Base-by-base conservation (phyloP, 1,140 invertebrate genomes). In the Zaprionus tsacasi region DNA sequence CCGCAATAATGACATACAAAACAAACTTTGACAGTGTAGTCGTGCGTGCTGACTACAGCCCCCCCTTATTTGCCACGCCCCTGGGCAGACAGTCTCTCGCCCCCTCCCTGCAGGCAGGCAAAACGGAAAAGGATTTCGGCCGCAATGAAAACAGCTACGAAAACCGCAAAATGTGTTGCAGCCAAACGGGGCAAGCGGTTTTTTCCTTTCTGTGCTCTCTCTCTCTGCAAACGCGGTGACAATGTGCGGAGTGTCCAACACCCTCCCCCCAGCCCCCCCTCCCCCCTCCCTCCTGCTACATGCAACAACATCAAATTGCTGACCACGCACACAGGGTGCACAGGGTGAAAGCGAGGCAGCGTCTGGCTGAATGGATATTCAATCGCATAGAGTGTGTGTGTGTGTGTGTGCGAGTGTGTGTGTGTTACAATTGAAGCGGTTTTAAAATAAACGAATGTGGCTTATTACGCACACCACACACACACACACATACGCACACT, bases 391-490 rank as follows among this genome's bases (percentile, higher is more conserved):
- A 68, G 77, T 71, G 70, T 80, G 83, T 71, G 70, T 80, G 83
- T 50, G 80, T 73, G n/a, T n/a, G n/a, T n/a, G n/a, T n/a, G n/a
- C 35, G 72, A 68, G 77, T 71, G 70, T 80, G 83, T 71, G 70
- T 80, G 83, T 50, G 80, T 73, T 78, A 87, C 83, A 87, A 87
- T 87, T 81, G 83, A 78, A 89, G 83, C 85, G 83, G 81, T 83
- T 88, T 88, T 85, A 76, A 85, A 88, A 88, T 88, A 83, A 88
- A 81, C 86, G 83, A 83, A 88, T 89, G 85, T 74, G 83, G 83
- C 83, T 88, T 88, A 88, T 88, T 88, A 87, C 63, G 66, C 78
- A 81, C 65, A 78, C 60, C 45, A 64, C 66, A 58, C 50, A 35
- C 30, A 35, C 50, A 30, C 56, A 54, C 2, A 60, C 56, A 52